These are phyloP conservation scores for Aix galericulata DNA, from an alignment of 2,113 vertebrate species.

Conservation along the genomic window DNA sequence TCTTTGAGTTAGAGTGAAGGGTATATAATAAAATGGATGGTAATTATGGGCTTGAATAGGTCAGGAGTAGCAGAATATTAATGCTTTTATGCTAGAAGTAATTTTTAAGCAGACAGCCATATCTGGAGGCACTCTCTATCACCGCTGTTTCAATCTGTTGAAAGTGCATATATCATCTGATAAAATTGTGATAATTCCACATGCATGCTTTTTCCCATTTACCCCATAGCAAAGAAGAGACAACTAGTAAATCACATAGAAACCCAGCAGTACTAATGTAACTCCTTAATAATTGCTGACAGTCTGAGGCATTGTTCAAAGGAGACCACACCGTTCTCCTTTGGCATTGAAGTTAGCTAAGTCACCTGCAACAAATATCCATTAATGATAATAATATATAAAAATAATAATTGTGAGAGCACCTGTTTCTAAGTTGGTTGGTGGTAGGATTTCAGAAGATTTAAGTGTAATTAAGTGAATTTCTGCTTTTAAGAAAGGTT, in stretches of 20 bases:
- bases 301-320: not conserved
- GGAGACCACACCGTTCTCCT: not conserved
- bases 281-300: not conserved
- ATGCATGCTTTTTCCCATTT: not conserved
- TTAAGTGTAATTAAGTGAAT: not conserved
- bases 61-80: not conserved
- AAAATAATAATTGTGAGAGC: not conserved
- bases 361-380: not conserved
- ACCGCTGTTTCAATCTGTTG: not conserved
- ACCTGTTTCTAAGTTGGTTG: not conserved
- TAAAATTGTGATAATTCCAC: not conserved
- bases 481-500: not conserved
- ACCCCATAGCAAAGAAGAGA: not conserved
- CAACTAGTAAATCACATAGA: not conserved
- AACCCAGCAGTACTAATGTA: not conserved
- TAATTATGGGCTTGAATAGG: not conserved
- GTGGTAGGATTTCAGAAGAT: not conserved
- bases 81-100: not conserved
- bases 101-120: slow-evolving; percentile 17
- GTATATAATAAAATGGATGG: not conserved
- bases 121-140: not conserved
- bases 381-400: not conserved
- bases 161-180: not conserved
- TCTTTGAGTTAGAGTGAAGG: not conserved
- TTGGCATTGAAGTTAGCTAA: not conserved